Base-by-base conservation (phyloP, 2,888 invertebrate genomes). In the Sericinus montela region DNA sequence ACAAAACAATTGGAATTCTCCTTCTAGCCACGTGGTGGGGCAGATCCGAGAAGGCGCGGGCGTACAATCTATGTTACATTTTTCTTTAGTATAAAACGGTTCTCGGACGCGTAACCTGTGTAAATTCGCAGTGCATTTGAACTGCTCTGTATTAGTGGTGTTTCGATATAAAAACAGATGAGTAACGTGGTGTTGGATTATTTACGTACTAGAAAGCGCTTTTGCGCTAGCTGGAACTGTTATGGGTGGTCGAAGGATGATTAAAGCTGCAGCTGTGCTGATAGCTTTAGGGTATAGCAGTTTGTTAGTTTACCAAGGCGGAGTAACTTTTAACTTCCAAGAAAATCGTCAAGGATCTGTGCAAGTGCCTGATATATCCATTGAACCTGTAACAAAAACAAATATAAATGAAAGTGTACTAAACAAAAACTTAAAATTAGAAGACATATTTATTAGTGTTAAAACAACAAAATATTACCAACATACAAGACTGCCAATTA, bases 391-490 rank as follows among this genome's bases (percentile, higher is more conserved):
- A 77, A 90, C 90, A 53, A 83, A 81, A 75, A 73, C 77, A 51
- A 80, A 61, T 61, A 65, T 79, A 51, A 65, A 73, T 63, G 79
- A 83, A 45, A 79, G 73, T 77, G 74, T 70, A 63, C 76, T 75
- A 49, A 80, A 63, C 57, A 90, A 85, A 58, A 91, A 92, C 57
- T 93, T 94, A 59, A 92, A 91, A 62, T 86, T 97, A 64, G 92
- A 95, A 83, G 97, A 98, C 86, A 91, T 98, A 69, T 98, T 97
- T 85, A 95, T 98, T 79, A 96, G 96, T 89, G 97, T 98, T 48
- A 98, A 98, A 90, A 98, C 98, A 55, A 96, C 98, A 48, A 93
- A 93, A 76, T 93, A 93, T 83, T 97, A 96, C 86, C 97, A 98
- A 78, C 89, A 92, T 59, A 92, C 93, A 44, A 92, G 98, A 65